Evolutionary conservation across 2,797 vertebrate species (phyloP).

Genomic region (Rousettus madagascariensis): DNA sequence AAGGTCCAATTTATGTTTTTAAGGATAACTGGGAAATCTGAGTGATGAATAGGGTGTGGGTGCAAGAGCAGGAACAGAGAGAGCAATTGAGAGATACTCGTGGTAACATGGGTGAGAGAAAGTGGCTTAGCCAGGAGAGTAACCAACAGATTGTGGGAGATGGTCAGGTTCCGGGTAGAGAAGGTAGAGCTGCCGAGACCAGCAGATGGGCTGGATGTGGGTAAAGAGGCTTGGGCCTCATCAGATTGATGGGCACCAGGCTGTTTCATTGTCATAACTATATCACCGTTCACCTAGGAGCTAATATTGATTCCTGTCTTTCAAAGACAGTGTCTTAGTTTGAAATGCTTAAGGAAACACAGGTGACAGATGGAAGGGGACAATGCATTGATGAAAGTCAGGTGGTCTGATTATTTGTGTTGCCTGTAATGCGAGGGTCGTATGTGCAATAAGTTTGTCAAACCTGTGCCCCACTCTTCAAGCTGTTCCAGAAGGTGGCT

Average conservation of each 20-base stretch:
- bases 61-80: neutral
- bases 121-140: rapidly evolving
- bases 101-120: rapidly evolving
- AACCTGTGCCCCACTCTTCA: rapidly evolving
- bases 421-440: neutral
- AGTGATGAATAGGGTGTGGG: neutral
- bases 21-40: neutral
- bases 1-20: neutral
- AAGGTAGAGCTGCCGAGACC: neutral
- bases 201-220: neutral
- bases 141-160: neutral
- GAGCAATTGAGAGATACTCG: neutral
- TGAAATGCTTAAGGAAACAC: neutral
- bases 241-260: neutral
- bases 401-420: neutral
- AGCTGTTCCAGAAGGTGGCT: neutral
- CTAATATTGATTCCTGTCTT: neutral
- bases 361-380: neutral
- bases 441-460: neutral
- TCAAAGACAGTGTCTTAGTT: neutral
- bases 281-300: neutral
- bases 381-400: neutral
- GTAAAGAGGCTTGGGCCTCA: neutral
- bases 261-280: neutral
- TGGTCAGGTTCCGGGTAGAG: neutral